phyloP scores from a whole-genome alignment of 2,113 vertebrate species.

The Naja naja region DNA sequence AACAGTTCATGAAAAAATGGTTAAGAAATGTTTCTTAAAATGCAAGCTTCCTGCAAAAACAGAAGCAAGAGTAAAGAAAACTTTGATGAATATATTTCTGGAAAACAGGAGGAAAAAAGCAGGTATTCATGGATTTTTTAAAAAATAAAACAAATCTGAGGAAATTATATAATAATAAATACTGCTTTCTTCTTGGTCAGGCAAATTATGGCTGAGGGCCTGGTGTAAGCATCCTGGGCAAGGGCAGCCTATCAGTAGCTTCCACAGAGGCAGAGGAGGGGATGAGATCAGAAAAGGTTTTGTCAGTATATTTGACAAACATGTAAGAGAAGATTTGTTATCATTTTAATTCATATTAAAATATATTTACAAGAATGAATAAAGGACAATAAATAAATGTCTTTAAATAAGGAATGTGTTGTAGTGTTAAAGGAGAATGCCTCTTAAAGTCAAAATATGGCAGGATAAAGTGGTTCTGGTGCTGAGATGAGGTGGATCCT shows the following conservation, averaged over 20 bases:
- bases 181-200: not conserved
- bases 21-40: not conserved
- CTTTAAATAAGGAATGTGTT: not conserved
- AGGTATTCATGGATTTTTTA: not conserved
- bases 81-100: not conserved
- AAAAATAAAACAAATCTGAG: slow-evolving; percentile 1
- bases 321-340: not conserved
- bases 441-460: not conserved
- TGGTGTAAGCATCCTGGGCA: not conserved
- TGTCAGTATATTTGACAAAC: not conserved
- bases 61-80: not conserved
- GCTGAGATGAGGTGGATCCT: not conserved
- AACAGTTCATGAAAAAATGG: not conserved
- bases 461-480: not conserved
- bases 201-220: not conserved
- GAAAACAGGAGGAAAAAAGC: no score
- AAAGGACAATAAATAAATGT: not conserved
- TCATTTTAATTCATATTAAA: slow-evolving; percentile 8
- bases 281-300: not conserved
- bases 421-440: not conserved
- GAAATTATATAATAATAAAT: slow-evolving; percentile 7
- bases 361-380: not conserved
- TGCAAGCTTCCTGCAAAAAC: not conserved
- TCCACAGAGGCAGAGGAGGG: not conserved
- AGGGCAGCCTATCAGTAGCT: not conserved